A percentile compares a stretch with the other conserved stretches of the same genome.
Evolutionary conservation across 2,113 vertebrate species (phyloP).

Genomic region (Peucedramus taeniatus): DNA sequence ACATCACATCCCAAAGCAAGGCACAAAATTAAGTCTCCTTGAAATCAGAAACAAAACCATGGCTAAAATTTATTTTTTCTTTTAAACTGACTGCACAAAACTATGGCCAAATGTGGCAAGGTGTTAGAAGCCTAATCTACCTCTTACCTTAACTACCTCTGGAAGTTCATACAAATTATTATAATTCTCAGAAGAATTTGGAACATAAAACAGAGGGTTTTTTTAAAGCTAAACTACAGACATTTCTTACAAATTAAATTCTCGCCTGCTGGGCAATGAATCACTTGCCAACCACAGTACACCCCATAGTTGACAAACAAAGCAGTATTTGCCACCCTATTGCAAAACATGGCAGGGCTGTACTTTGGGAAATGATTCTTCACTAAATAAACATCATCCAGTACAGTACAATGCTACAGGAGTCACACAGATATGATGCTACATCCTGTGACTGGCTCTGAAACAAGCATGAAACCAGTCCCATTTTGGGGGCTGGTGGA

Average conservation of each 20-base stretch:
- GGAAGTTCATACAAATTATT: neutral
- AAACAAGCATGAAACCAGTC: neutral
- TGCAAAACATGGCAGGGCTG: neutral
- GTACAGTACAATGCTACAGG: neutral
- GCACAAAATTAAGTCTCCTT: neutral
- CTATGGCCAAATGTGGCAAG: neutral
- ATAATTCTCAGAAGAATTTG: neutral
- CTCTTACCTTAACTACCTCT: neutral
- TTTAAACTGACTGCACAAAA: neutral
- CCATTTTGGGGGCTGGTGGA: neutral
- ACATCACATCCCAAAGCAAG: neutral
- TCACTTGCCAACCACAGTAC: neutral
- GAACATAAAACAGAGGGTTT: neutral
- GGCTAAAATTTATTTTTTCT: neutral
- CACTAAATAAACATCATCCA: neutral
- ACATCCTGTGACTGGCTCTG: neutral
- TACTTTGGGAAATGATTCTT: conserved; percentile 31
- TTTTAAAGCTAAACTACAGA: neutral
- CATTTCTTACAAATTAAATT: neutral
- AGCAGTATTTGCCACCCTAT: neutral
- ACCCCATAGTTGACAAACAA: neutral
- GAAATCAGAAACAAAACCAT: neutral
- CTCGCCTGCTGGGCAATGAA: neutral
- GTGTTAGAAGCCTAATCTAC: neutral
- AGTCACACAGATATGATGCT: neutral